A percentile compares a stretch with the other conserved stretches of the same genome.
These are phyloP conservation scores for Palythoa caribaeorum DNA, from an alignment of 92 coral and sea anemone species.

Conservation along the genomic window DNA sequence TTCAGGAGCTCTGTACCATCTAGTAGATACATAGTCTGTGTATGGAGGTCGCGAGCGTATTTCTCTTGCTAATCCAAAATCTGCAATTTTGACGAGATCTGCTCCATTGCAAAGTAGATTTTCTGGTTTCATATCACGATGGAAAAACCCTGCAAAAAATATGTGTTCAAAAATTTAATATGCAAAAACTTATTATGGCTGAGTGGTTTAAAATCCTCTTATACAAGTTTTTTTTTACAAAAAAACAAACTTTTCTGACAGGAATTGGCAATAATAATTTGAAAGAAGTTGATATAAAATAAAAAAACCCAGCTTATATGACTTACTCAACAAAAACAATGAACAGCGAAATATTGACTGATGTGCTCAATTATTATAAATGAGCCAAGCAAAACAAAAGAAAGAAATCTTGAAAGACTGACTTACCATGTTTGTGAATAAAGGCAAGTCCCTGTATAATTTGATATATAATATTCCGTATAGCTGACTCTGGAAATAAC, in stretches of 20 bases:
- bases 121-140: slow-evolving; percentile 99
- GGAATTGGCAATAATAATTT: no score
- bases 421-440: slow-evolving; percentile 97
- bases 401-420: background rate
- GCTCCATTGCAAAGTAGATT: slow-evolving; percentile 94
- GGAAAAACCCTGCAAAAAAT: slow-evolving; percentile 81
- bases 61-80: slow-evolving; percentile 99
- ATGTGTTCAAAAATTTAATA: background rate
- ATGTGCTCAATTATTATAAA: background rate
- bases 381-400: no score
- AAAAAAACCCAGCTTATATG: no score
- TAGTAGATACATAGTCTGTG: slow-evolving; percentile 97
- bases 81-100: slow-evolving; percentile 96
- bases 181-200: no score
- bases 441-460: slow-evolving; percentile 94
- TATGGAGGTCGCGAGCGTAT: slow-evolving; percentile 94
- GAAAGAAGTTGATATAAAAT: no score
- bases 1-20: slow-evolving; percentile 99
- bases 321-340: no score
- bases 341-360: no score
- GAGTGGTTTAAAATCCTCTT: no score
- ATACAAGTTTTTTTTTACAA: no score
- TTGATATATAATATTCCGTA: slow-evolving; percentile 95
- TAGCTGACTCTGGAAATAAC: slow-evolving; percentile 88
- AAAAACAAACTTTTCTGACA: no score